These are phyloP conservation scores for Zygaena filipendulae DNA, from an alignment of 2,888 invertebrate species.

Conservation along the genomic window DNA sequence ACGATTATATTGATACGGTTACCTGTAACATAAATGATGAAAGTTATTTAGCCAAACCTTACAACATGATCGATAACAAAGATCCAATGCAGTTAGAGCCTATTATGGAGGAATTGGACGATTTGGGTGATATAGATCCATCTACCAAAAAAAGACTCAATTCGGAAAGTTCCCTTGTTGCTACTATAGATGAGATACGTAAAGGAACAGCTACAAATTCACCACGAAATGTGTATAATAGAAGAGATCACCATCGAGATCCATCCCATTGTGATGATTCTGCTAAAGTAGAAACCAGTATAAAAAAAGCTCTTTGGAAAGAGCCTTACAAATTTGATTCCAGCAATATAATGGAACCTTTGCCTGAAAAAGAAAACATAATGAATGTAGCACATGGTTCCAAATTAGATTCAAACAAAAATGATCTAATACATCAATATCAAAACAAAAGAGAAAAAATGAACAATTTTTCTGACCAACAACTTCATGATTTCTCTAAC, in stretches of 20 bases:
- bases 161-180: constrained; percentile 70
- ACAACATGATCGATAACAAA: constrained; percentile 57
- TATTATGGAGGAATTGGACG: constrained; percentile 68
- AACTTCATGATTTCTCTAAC: constrained; percentile 41
- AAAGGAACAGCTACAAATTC: constrained; percentile 67
- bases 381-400: constrained; percentile 29
- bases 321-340: constrained; percentile 53
- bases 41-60: constrained; percentile 67
- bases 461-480: constrained; percentile 32
- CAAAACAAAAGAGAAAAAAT: constrained; percentile 35
- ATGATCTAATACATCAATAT: constrained; percentile 27
- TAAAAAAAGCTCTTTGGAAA: constrained; percentile 57
- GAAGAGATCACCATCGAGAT: constrained; percentile 61
- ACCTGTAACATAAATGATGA: constrained; percentile 57
- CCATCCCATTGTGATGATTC: constrained; percentile 41
- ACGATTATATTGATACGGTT: constrained; percentile 65
- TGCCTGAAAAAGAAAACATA: constrained; percentile 50
- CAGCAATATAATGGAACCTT: constrained; percentile 51
- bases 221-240: constrained; percentile 65
- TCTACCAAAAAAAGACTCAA: constrained; percentile 48
- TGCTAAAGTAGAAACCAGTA: constrained; percentile 37
- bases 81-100: constrained; percentile 66
- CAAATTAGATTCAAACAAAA: constrained; percentile 34
- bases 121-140: constrained; percentile 51
- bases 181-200: constrained; percentile 72